Conservation (phyloP, 2,113 vertebrate genomes). For the Sarotherodon lohbergeri region DNA sequence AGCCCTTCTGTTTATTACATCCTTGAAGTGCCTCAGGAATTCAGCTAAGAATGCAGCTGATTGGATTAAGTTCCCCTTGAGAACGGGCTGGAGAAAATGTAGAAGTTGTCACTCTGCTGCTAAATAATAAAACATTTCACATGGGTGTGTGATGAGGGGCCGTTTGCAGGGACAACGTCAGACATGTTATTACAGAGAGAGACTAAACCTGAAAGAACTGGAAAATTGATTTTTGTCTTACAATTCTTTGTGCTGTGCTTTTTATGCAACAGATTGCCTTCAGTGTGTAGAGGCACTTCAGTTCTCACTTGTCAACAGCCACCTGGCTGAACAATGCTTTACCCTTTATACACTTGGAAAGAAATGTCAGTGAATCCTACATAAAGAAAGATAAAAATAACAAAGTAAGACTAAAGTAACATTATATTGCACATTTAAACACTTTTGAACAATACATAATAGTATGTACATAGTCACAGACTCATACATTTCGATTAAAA, state of each 20-base stretch:
- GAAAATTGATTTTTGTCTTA: neutral
- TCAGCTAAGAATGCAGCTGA: neutral
- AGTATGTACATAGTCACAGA: neutral
- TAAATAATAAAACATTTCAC: slow-evolving; percentile 27
- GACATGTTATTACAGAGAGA: neutral
- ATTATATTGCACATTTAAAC: neutral
- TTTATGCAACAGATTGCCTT: slow-evolving; percentile 28
- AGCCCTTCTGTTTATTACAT: neutral
- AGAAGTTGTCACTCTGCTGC: neutral
- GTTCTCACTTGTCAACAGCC: slow-evolving; percentile 18
- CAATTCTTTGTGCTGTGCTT: neutral
- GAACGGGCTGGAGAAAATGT: neutral
- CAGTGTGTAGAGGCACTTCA: neutral
- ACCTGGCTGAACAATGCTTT: slow-evolving; percentile 15
- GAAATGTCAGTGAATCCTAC: neutral
- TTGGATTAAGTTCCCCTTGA: neutral
- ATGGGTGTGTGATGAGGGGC: neutral
- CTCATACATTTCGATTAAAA: neutral
- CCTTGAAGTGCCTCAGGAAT: neutral
- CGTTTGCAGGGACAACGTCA: neutral
- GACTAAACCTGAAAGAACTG: neutral
- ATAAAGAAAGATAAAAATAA: neutral
- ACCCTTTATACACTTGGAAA: neutral
- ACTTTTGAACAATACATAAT: neutral
- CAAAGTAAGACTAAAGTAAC: neutral